These are phyloP conservation scores for Odontesthes bonariensis DNA, from an alignment of 2,113 vertebrate genomes.

Conservation along the genomic window DNA sequence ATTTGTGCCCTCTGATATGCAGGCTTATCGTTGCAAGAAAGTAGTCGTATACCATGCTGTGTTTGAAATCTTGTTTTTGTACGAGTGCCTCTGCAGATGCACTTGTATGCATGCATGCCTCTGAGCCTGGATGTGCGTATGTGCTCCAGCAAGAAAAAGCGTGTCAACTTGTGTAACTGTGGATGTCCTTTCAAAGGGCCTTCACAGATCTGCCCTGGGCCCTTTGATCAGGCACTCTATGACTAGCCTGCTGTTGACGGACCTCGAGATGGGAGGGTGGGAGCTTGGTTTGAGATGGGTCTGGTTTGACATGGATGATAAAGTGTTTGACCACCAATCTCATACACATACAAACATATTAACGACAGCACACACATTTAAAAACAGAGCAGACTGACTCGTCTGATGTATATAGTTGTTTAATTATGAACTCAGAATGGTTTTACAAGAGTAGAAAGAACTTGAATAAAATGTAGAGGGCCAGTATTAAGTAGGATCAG, in stretches of 20 bases:
- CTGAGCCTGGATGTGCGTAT: slow-evolving; percentile 30
- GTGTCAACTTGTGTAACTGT: slow-evolving; percentile 67
- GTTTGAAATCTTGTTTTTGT: slow-evolving; percentile 40
- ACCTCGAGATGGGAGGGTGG: slow-evolving; percentile 53
- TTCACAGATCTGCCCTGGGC: slow-evolving; percentile 66
- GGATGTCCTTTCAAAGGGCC: slow-evolving; percentile 74
- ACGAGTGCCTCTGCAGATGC: slow-evolving; percentile 3
- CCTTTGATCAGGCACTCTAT: slow-evolving; percentile 70
- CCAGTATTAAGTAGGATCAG: slow-evolving; percentile 7
- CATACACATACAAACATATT: background rate
- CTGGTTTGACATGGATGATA: slow-evolving; percentile 49
- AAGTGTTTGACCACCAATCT: slow-evolving; percentile 38
- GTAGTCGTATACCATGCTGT: slow-evolving; percentile 34
- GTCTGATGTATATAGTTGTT: background rate
- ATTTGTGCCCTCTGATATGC: slow-evolving; percentile 60
- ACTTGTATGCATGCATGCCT: slow-evolving; percentile 29
- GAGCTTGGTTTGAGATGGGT: slow-evolving; percentile 38
- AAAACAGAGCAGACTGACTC: background rate
- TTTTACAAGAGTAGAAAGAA: slow-evolving; percentile 8
- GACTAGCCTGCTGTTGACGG: slow-evolving; percentile 53
- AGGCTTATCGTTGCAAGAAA: slow-evolving; percentile 64
- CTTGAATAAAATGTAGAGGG: background rate
- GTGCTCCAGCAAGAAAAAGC: slow-evolving; percentile 39
- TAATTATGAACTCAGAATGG: slow-evolving; percentile 16
- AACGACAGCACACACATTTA: background rate